Percentiles rank a stretch among this genome's conserved stretches.
These are phyloP conservation scores for Heliconius aoede DNA, from an alignment of 2,888 invertebrate species.

Conservation along the genomic window DNA sequence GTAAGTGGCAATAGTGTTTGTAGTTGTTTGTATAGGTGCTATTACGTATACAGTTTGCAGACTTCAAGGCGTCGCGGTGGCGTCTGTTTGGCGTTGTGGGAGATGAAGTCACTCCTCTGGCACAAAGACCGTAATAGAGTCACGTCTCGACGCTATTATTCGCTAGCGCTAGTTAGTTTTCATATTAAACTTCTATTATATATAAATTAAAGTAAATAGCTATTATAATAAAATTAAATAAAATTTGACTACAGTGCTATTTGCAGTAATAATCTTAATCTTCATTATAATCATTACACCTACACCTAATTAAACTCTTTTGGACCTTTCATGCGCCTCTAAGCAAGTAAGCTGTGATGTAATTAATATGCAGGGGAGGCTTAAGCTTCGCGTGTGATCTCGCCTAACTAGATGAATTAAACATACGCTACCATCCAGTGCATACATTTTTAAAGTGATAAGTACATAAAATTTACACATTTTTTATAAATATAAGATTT, in stretches of 20 bases:
- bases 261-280: background rate
- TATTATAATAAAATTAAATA: background rate
- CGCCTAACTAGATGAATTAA: slow-evolving; percentile 45
- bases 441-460: background rate
- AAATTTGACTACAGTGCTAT: background rate
- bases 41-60: slow-evolving; percentile 44
- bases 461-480: background rate
- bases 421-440: slow-evolving; percentile 24
- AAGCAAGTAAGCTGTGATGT: slow-evolving; percentile 32
- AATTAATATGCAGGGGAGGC: slow-evolving; percentile 42
- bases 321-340: background rate
- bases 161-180: background rate
- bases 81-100: slow-evolving; percentile 47
- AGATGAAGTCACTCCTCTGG: slow-evolving; percentile 45
- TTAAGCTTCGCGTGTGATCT: slow-evolving; percentile 41
- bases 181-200: slow-evolving; percentile 10
- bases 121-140: slow-evolving; percentile 41
- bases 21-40: slow-evolving; percentile 23
- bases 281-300: background rate
- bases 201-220: background rate
- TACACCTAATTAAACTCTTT: background rate
- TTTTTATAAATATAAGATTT: no score
- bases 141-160: slow-evolving; percentile 25
- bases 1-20: slow-evolving; percentile 19
- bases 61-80: slow-evolving; percentile 47